These are phyloP conservation scores for Torymus aiolomorphi DNA, from an alignment of 2,888 invertebrate species.

Conservation along the genomic window DNA sequence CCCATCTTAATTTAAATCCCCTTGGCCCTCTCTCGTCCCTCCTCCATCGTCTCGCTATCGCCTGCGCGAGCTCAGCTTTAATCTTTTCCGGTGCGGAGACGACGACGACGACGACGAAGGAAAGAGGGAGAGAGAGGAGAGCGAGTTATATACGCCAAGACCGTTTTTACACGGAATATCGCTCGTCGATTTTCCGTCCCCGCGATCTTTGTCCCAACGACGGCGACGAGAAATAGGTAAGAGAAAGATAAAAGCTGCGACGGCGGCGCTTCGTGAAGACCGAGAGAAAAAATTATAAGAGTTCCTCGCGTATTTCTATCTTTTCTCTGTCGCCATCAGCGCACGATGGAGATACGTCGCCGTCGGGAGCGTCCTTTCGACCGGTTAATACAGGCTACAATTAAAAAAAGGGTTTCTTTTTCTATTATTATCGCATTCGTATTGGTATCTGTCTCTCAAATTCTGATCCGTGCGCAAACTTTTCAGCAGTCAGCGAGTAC, in stretches of 20 bases:
- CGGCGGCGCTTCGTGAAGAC: not conserved
- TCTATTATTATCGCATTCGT: too few relatives aligned
- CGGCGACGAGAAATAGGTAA: not conserved
- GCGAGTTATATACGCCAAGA: not conserved
- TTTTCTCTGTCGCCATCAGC: too few relatives aligned
- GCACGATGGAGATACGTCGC: too few relatives aligned
- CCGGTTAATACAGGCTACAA: too few relatives aligned
- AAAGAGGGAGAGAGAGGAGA: not conserved
- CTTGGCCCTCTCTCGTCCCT: not conserved
- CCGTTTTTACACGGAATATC: conserved; percentile 32
- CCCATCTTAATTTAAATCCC: conserved; percentile 47
- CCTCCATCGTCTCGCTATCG: not conserved
- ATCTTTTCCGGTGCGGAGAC: conserved; percentile 27
- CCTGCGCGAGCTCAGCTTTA: conserved; percentile 21
- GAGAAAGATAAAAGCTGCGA: conserved; percentile 8
- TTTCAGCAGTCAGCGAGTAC: too few relatives aligned
- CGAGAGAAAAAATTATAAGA: conserved; percentile 1
- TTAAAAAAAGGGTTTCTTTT: too few relatives aligned
- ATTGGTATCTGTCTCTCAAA: too few relatives aligned
- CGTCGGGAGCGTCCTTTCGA: too few relatives aligned
- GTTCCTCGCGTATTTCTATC: too few relatives aligned
- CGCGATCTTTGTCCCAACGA: conserved; percentile 18
- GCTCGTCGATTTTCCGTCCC: conserved; percentile 49
- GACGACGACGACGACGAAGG: too few relatives aligned
- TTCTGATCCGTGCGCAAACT: too few relatives aligned